A percentile compares a stretch with the other conserved stretches of the same genome.
Evolutionary conservation across 92 coral and sea anemone species (phyloP).

Genomic region (Paragorgia papillata): DNA sequence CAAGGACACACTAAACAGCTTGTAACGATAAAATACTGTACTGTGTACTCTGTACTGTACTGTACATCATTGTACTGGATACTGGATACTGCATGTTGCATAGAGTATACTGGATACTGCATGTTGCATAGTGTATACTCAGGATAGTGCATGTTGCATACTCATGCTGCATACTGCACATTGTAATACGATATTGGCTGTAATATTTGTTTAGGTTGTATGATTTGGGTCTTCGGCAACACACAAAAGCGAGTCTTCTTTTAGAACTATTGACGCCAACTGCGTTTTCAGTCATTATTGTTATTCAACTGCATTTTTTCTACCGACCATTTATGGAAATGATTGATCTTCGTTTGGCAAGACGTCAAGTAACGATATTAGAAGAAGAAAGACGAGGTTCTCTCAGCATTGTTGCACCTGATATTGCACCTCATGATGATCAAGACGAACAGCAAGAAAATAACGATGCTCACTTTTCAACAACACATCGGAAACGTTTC

Average conservation of each 20-base stretch:
- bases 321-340: constrained; percentile 96
- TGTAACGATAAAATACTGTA: no score
- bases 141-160: no score
- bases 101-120: no score
- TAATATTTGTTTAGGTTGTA: constrained; percentile 65
- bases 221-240: constrained; percentile 97
- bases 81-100: no score
- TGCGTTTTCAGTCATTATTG: constrained; percentile 93
- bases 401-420: constrained; percentile 34
- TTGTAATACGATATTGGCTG: no score
- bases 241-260: constrained; percentile 90
- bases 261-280: constrained; percentile 94
- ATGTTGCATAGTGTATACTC: no score
- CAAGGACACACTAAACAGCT: no score
- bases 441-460: constrained; percentile 26
- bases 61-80: no score
- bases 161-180: no score
- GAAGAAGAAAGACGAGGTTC: constrained; percentile 39
- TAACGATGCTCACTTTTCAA: constrained; percentile 30
- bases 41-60: no score
- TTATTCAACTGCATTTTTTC: constrained; percentile 93
- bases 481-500: neutral
- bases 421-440: no score
- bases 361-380: constrained; percentile 40
- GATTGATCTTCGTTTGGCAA: constrained; percentile 81